Evolutionary conservation across 2,888 invertebrate species (phyloP).

Genomic region (Osmoderma eremita): DNA sequence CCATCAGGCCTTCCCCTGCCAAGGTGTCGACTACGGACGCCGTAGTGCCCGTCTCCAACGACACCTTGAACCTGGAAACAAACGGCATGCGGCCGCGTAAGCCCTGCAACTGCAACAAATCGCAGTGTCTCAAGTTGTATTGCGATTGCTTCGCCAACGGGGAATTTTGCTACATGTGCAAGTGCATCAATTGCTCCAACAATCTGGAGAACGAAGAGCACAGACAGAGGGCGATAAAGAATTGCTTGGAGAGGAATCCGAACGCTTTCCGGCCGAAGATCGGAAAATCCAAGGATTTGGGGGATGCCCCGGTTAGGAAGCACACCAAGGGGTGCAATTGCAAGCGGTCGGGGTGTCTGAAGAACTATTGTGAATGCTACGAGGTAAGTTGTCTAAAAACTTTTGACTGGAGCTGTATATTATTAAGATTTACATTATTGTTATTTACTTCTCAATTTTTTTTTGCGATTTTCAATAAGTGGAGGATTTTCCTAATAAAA

Average conservation of each 20-base stretch:
- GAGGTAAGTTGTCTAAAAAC: constrained; percentile 72
- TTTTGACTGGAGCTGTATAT: too few species aligned
- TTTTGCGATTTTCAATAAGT: too few species aligned
- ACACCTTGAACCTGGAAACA: constrained; percentile 50
- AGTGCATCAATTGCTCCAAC: constrained; percentile 97
- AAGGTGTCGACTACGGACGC: constrained; percentile 42
- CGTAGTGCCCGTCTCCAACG: constrained; percentile 41
- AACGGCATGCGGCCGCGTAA: constrained; percentile 78
- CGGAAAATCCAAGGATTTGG: constrained; percentile 77
- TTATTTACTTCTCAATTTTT: too few species aligned
- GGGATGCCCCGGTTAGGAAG: constrained; percentile 79
- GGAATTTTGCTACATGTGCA: constrained; percentile 97
- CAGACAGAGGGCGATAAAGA: constrained; percentile 91
- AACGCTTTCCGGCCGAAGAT: constrained; percentile 99
- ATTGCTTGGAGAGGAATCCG: constrained; percentile 96
- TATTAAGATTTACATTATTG: too few species aligned
- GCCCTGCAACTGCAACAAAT: constrained; percentile 99
- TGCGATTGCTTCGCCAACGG: constrained; percentile 99
- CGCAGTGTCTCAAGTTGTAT: constrained; percentile 97
- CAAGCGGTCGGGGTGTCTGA: constrained; percentile 96
- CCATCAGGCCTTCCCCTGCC: constrained; percentile 46
- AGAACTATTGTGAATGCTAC: constrained; percentile 99
- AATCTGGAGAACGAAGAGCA: constrained; percentile 96
- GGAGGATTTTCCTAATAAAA: too few species aligned
- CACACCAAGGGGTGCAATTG: constrained; percentile 99